Evolutionary conservation across 30 jellyfish, hydroid and myxozoan species (phyloP).

Genomic region (Sanderia malayensis): DNA sequence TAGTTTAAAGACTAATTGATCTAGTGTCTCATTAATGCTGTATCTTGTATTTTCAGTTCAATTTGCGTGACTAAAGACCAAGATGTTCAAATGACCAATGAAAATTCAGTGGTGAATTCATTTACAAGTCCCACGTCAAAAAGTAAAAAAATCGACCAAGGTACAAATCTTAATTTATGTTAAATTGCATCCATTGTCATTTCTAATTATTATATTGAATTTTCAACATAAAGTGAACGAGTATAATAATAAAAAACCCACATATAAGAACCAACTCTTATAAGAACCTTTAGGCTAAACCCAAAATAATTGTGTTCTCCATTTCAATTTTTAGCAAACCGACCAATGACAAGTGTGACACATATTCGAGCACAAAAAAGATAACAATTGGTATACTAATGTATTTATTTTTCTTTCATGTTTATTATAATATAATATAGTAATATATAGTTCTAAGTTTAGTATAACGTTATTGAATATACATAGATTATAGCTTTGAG

Average conservation of each 20-base stretch:
- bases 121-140: conserved; percentile 43
- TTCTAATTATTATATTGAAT: neutral
- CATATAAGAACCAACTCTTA: neutral
- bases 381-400: neutral
- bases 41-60: too few species aligned
- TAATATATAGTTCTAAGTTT: too few species aligned
- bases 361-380: neutral
- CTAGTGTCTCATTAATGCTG: neutral
- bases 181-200: too few species aligned
- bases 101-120: conserved; percentile 56
- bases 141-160: conserved; percentile 66
- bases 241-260: neutral
- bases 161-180: too few species aligned
- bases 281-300: neutral
- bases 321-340: conserved; percentile 25
- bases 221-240: neutral
- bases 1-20: neutral
- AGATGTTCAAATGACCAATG: conserved; percentile 78
- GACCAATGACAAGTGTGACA: conserved; percentile 62
- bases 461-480: too few species aligned
- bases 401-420: too few species aligned
- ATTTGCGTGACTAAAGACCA: conserved; percentile 55
- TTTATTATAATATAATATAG: too few species aligned
- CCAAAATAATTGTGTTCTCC: neutral
- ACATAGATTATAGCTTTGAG: too few species aligned